Base-by-base conservation (phyloP, 1,140 invertebrate species). In the Stenopsyche tienmushanensis region DNA sequence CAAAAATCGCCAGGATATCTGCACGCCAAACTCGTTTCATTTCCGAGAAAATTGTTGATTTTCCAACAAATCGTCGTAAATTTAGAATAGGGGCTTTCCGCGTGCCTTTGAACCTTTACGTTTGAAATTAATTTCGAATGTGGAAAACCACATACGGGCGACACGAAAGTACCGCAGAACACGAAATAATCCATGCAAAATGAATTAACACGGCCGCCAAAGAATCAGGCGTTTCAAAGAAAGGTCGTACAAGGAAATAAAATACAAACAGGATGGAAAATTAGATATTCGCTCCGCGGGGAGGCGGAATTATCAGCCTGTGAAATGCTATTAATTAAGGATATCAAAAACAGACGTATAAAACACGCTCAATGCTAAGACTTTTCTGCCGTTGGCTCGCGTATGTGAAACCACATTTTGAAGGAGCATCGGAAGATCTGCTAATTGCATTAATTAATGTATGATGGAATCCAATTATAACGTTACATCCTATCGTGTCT, bases 241-340 rank as follows among this genome's bases (percentile, higher is more conserved):
- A 13, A 34, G 29, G 29, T 7, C 47, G 21, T 13, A 49, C 47
- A 9, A 21, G 47, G n/a, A 53, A 53, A 53, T 53, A 53, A 53
- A 53, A 25, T 24, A 26, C 21, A 26, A 53, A 23, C 18, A 17
- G 23, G n/a, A 9, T 17, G 9, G 45, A 49, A 49, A 49, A 49
- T 49, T 49, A 49, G 23, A 18, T 21, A 21, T 17, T 18, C 45
- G 18, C 45, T 20, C 3, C 45, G 45, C 45, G 23, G 18, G 10
- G 23, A 49, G 23, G 45, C 23, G 18, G 23, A 49, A 49, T 49
- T 49, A 49, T 49, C 18, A 20, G 45, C 45, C 45, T 49, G 45
- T 49, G 2, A 49, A 49, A 17, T 1, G 45, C 10, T 21, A 17
- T 49, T 49, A 49, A 49, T 49, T 49, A 49, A 49, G 45, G 45